Conservation (phyloP, 1,140 invertebrate genomes). For the Nebria ingens region DNA sequence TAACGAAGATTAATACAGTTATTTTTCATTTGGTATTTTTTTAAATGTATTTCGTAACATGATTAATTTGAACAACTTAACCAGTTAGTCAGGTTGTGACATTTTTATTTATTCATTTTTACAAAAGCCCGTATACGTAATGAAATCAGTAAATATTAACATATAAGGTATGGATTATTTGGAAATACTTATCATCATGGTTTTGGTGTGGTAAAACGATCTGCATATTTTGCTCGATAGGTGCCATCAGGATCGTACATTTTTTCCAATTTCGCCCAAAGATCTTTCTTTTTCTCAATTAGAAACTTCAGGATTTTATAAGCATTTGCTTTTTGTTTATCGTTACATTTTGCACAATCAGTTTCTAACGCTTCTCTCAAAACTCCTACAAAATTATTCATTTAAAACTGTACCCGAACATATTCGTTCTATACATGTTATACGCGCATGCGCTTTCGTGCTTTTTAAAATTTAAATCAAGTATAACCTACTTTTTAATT, state of each 20-base stretch:
- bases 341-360: slow-evolving; percentile 50
- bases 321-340: slow-evolving; percentile 41
- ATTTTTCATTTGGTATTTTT: too few species aligned
- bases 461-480: slow-evolving; percentile 5
- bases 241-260: slow-evolving; percentile 50
- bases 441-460: not conserved
- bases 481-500: slow-evolving; percentile 53
- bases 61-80: too few species aligned
- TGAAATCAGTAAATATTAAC: too few species aligned
- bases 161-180: too few species aligned
- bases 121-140: too few species aligned
- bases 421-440: not conserved
- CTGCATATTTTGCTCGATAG: slow-evolving; percentile 45
- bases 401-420: too few species aligned
- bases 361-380: slow-evolving; percentile 51
- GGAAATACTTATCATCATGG: slow-evolving; percentile 14
- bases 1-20: too few species aligned
- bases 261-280: slow-evolving; percentile 43
- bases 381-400: slow-evolving; percentile 27
- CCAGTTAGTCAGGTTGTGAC: too few species aligned
- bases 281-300: slow-evolving; percentile 42
- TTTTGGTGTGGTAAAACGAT: slow-evolving; percentile 31
- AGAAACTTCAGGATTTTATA: slow-evolving; percentile 42
- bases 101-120: too few species aligned
- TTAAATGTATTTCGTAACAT: too few species aligned